phyloP scores from a whole-genome alignment of 92 coral and sea anemone species.

The Chrysogorgia sp. region DNA sequence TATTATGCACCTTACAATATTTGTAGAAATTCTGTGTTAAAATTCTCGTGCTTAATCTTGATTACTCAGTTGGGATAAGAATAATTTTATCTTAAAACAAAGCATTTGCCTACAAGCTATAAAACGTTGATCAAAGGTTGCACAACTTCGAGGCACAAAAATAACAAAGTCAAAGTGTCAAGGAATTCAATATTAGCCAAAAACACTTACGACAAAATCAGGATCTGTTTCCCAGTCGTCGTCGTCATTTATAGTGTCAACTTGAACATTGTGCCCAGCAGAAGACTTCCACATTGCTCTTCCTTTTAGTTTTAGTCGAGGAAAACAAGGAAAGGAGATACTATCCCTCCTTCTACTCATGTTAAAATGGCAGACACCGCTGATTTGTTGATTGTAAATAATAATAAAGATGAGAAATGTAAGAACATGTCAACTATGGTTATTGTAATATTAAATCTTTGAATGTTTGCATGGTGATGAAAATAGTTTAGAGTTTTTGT shows the following conservation, averaged over 20 bases:
- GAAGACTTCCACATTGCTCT: conserved; percentile 32
- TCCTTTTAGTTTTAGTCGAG: background rate
- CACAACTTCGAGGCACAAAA: too few species aligned
- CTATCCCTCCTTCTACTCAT: conserved; percentile 6
- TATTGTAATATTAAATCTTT: too few species aligned
- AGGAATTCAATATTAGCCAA: background rate
- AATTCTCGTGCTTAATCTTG: too few species aligned
- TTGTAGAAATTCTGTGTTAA: too few species aligned
- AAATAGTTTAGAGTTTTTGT: too few species aligned
- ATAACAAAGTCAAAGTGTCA: background rate
- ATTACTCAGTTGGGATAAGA: too few species aligned
- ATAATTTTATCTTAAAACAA: too few species aligned
- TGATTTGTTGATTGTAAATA: background rate
- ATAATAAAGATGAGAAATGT: too few species aligned
- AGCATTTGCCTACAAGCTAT: too few species aligned
- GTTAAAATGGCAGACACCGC: background rate
- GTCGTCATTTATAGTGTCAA: conserved; percentile 64
- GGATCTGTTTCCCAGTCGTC: conserved; percentile 99
- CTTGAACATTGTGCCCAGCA: conserved; percentile 42
- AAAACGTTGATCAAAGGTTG: background rate
- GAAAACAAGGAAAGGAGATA: background rate
- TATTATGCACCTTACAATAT: too few species aligned
- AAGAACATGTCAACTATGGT: too few species aligned
- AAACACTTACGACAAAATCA: conserved; percentile 95
- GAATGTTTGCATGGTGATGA: too few species aligned